phyloP scores from a whole-genome alignment of 1,140 invertebrate species.

The Lasioglossum albipes region DNA sequence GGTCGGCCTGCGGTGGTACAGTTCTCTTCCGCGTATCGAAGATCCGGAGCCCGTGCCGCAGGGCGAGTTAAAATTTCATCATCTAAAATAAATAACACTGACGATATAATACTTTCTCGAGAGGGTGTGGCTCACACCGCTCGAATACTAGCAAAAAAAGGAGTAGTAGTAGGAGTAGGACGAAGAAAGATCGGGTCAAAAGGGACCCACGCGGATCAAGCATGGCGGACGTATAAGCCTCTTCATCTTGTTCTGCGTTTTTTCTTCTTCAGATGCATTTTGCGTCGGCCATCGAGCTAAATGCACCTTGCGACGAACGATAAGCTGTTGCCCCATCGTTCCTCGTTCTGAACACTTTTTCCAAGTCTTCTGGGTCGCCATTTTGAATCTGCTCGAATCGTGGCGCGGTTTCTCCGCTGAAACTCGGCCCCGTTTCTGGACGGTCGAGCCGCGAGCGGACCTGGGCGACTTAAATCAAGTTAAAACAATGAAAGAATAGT shows the following conservation, averaged over 20 bases:
- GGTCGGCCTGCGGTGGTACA: background rate
- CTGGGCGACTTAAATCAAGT: no score
- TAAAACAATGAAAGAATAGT: no score
- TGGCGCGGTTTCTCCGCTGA: background rate
- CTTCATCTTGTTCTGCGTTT: no score
- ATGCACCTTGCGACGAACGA: conserved; percentile 45
- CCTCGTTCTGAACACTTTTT: conserved; percentile 3
- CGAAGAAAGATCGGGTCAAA: conserved; percentile 58
- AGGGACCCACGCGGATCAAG: conserved; percentile 54
- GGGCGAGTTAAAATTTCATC: conserved; percentile 31
- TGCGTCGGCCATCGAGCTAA: conserved; percentile 38
- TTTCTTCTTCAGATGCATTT: background rate
- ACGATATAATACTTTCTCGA: conserved; percentile 67
- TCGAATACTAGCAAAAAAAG: conserved; percentile 53
- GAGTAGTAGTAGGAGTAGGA: conserved; percentile 31
- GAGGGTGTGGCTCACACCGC: conserved; percentile 8
- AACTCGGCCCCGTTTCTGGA: background rate
- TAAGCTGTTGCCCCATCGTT: background rate
- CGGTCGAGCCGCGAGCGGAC: no score
- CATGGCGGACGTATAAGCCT: background rate
- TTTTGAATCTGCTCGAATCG: background rate
- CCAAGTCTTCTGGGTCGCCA: background rate
- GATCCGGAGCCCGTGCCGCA: background rate
- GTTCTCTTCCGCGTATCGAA: background rate
- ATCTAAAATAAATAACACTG: conserved; percentile 54